These are phyloP conservation scores for Syngnathoides biaculeatus DNA, from an alignment of 2,113 vertebrate species.

Conservation along the genomic window DNA sequence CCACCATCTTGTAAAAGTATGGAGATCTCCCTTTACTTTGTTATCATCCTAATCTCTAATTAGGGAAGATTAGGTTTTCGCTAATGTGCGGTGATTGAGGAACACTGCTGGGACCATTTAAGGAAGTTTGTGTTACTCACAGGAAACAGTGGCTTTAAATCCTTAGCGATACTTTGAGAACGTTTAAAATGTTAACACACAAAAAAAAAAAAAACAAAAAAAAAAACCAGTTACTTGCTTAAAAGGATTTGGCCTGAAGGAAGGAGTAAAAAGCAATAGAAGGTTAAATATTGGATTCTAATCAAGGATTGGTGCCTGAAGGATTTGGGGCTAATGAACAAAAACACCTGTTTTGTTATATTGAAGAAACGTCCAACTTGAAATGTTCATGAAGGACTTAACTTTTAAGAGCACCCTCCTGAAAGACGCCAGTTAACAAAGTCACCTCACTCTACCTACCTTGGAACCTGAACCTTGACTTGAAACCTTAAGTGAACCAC, in stretches of 20 bases:
- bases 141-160: background rate
- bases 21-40: background rate
- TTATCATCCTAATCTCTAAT: conserved; percentile 50
- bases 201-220: background rate
- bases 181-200: background rate
- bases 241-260: conserved; percentile 22
- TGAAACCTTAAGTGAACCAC: background rate
- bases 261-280: conserved; percentile 24
- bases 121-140: background rate
- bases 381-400: background rate
- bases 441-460: background rate
- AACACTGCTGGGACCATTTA: conserved; percentile 33
- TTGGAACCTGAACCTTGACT: background rate
- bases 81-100: conserved; percentile 33
- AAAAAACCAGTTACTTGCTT: background rate
- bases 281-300: conserved; percentile 5
- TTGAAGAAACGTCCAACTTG: background rate
- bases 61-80: conserved; percentile 56
- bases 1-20: background rate
- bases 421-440: no score
- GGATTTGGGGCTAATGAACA: conserved; percentile 11
- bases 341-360: background rate
- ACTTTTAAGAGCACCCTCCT: background rate
- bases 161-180: background rate
- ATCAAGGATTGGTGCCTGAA: conserved; percentile 10